Evolutionary conservation across 2,888 invertebrate species (phyloP), one percentile per base, ranked within the genome.

Genomic region (Cephus sareptanus): DNA sequence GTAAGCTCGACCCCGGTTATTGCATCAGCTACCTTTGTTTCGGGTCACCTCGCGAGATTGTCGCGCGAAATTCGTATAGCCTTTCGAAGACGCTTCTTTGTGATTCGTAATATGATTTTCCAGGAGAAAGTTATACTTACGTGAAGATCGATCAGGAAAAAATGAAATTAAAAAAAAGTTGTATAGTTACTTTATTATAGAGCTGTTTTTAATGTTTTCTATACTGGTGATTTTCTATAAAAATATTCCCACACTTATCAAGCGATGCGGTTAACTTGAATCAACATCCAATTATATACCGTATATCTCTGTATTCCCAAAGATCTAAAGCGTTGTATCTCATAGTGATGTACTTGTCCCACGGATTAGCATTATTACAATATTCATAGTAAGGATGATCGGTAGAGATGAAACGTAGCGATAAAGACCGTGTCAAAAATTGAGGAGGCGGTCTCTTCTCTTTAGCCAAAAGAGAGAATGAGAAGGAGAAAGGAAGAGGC

Each of bases 311-410:
- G 6, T 56, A 56, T 56, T 56, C 56, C 56, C 23, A 23, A 56
- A 56, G 56, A 56, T 56, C 23, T 56, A 56, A 56, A 56, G 23
- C 56, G 23, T 56, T 56, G 56, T 56, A 56, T 56, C 23, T 15
- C 56, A 56, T 23, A 56, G 56, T 23, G 56, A 56, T 56, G 23
- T 56, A 56, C 56, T 56, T 56, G 56, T 56, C 56, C 23, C 71
- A 3, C 31, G 88, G 88, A 90, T 90, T 89, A 89, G 86, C 85
- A 89, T 90, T 89, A 90, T 90, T 89, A 87, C 87, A 87, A 89
- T 89, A 89, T 89, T 90, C 87, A 89, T 90, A 87, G 87, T 89
- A 89, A 90, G 87, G 90, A 90, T 88, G 89, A 90, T 90, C 89
- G 88, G 88, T 86, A 81, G 88, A 89, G 90, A 90, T 90, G 88